Conservation (phyloP, 2,113 vertebrate species). For the Mystacornis crossleyi region DNA sequence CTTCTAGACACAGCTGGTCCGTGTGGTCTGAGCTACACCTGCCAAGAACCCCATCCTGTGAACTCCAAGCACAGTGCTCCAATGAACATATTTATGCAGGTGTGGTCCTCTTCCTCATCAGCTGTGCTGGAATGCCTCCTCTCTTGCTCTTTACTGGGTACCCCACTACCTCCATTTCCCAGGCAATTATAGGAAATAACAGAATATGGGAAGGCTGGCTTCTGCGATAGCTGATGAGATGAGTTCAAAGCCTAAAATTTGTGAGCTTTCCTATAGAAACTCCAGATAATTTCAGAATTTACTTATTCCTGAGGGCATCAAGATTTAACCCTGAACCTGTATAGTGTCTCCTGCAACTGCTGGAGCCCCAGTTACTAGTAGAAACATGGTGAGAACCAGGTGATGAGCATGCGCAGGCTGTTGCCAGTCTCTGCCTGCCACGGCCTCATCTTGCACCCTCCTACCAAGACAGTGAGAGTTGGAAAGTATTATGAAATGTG, state of each 20-base stretch:
- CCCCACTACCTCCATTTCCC: not conserved
- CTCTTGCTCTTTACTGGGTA: not conserved
- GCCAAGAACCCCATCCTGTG: not conserved
- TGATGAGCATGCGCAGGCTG: not conserved
- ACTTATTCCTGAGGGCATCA: not conserved
- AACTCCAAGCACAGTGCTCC: not conserved
- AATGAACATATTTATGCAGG: not conserved
- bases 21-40: not conserved
- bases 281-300: not conserved
- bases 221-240: fast-evolving
- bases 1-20: not conserved
- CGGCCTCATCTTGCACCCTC: not conserved
- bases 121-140: not conserved
- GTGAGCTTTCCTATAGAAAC: not conserved
- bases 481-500: not conserved
- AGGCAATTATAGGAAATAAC: not conserved
- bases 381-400: not conserved
- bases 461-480: not conserved
- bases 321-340: not conserved
- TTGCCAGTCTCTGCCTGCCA: not conserved
- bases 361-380: not conserved
- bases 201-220: not conserved
- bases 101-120: not conserved
- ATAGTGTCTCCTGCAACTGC: not conserved
- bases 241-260: not conserved